Percentiles rank a stretch among this genome's conserved stretches.
These are phyloP conservation scores for Phalanger gymnotis DNA, from an alignment of 2,797 vertebrate species.

Conservation along the genomic window DNA sequence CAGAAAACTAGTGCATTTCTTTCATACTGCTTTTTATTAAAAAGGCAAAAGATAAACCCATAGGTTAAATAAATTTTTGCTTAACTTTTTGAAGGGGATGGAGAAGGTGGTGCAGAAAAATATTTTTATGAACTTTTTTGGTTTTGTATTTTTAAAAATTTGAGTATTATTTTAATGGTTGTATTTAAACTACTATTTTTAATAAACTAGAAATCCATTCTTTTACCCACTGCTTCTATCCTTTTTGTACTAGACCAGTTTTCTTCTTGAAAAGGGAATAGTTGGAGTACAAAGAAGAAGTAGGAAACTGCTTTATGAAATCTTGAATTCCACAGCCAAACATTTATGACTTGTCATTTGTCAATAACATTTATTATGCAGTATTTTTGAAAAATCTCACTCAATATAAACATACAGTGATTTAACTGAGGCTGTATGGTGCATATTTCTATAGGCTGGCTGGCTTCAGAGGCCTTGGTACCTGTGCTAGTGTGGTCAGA, in stretches of 20 bases:
- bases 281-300: background rate
- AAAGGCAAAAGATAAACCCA: background rate
- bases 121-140: background rate
- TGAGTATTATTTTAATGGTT: background rate
- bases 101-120: background rate
- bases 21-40: background rate
- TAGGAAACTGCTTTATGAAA: background rate
- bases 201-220: background rate
- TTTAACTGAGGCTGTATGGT: background rate
- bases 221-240: background rate
- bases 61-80: background rate
- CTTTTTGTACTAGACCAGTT: background rate
- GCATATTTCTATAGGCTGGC: background rate
- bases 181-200: background rate
- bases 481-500: background rate
- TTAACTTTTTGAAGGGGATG: background rate
- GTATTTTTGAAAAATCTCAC: background rate
- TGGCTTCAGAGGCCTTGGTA: background rate
- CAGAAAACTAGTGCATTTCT: background rate
- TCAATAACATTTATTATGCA: background rate
- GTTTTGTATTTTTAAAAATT: background rate
- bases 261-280: background rate
- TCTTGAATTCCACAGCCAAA: background rate
- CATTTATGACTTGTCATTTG: background rate
- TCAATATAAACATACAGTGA: background rate